Evolutionary conservation across 1,140 invertebrate genomes (phyloP).

Genomic region (Coenobita brevimanus): DNA sequence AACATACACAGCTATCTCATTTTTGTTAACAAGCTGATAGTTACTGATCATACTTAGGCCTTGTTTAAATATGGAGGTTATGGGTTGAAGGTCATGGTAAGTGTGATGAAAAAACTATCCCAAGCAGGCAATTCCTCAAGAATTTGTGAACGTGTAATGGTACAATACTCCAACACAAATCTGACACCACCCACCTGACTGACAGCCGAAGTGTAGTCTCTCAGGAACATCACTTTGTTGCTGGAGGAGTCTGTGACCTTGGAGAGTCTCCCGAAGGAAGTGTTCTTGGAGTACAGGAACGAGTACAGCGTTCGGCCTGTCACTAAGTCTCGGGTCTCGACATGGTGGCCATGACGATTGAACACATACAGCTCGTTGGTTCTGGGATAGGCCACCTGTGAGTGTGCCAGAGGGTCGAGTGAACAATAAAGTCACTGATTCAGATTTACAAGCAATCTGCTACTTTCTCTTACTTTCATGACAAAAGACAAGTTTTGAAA

Average conservation of each 20-base stretch:
- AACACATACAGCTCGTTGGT: slow-evolving; percentile 96
- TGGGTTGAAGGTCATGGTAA: no score
- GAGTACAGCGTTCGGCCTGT: slow-evolving; percentile 94
- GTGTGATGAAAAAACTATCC: no score
- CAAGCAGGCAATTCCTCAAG: no score
- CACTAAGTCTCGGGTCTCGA: slow-evolving; percentile 92
- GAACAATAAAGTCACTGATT: not conserved
- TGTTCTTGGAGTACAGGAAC: slow-evolving; percentile 97
- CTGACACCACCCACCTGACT: slow-evolving; percentile 85
- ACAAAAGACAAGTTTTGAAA: no score
- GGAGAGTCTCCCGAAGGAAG: slow-evolving; percentile 93
- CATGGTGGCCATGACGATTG: slow-evolving; percentile 89
- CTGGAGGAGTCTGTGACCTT: slow-evolving; percentile 93
- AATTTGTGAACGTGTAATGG: no score
- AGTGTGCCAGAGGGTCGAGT: not conserved
- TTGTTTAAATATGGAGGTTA: no score
- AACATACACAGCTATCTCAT: no score
- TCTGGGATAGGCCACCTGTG: slow-evolving; percentile 77
- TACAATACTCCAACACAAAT: not conserved
- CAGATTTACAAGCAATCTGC: no score
- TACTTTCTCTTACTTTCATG: no score
- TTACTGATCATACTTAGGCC: no score
- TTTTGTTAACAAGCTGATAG: no score
- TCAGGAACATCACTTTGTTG: slow-evolving; percentile 92
- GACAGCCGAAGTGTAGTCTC: slow-evolving; percentile 84